Evolutionary conservation across 1,140 invertebrate genomes (phyloP).

Genomic region (Drosophila sucinea): DNA sequence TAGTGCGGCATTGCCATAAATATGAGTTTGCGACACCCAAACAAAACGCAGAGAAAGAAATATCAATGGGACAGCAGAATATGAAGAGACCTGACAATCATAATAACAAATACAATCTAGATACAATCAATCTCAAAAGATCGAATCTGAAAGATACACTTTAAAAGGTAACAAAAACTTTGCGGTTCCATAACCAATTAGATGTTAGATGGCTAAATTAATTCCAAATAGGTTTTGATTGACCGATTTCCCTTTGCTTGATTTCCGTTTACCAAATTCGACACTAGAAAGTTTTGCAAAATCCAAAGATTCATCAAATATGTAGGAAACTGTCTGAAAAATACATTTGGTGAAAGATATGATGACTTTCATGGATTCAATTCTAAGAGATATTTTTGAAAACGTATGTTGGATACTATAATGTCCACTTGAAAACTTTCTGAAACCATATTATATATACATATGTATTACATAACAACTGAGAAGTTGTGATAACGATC

Average conservation of each 20-base stretch:
- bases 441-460: no score
- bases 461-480: no score
- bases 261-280: not conserved
- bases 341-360: no score
- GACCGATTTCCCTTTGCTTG: not conserved
- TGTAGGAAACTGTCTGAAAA: no score
- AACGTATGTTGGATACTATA: no score
- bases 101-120: slow-evolving; percentile 24
- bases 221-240: no score
- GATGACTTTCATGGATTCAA: no score
- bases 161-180: not conserved
- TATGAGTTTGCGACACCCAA: slow-evolving; percentile 40
- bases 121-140: slow-evolving; percentile 15
- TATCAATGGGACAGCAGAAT: slow-evolving; percentile 31
- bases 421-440: no score
- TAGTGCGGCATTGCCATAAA: slow-evolving; percentile 78
- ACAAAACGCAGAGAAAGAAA: slow-evolving; percentile 27
- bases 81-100: slow-evolving; percentile 12
- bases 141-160: slow-evolving; percentile 5
- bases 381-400: no score
- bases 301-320: no score
- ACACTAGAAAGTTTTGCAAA: not conserved
- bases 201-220: not conserved
- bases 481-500: no score
- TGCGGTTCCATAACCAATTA: not conserved